A percentile compares a stretch with the other conserved stretches of the same genome.
Evolutionary conservation across 2,888 invertebrate species (phyloP).

Genomic region (Lamproptera curius): DNA sequence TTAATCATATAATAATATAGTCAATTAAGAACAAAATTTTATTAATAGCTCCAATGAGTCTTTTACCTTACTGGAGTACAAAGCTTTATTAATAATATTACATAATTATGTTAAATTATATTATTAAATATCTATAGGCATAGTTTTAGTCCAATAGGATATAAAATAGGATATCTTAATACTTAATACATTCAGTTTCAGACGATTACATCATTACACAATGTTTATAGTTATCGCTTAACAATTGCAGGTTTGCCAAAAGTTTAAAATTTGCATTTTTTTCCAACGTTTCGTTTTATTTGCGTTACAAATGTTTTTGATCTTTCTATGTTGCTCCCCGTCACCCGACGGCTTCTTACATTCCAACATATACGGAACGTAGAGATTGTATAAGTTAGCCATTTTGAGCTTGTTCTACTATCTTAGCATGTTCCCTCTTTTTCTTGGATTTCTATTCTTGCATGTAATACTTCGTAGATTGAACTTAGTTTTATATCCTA

Average conservation of each 20-base stretch:
- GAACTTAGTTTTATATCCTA: constrained; percentile 8
- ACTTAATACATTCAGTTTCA: constrained; percentile 30
- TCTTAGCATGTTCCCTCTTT: constrained; percentile 41
- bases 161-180: constrained; percentile 35
- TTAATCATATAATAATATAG: no score
- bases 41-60: constrained; percentile 23
- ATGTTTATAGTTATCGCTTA: constrained; percentile 56
- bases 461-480: constrained; percentile 15
- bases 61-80: no score
- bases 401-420: constrained; percentile 31
- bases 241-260: constrained; percentile 78
- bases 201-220: constrained; percentile 32
- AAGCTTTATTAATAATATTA: no score
- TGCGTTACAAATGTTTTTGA: constrained; percentile 36
- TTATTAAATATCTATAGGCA: constrained; percentile 23
- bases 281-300: constrained; percentile 57
- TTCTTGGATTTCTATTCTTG: constrained; percentile 22
- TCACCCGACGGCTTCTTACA: constrained; percentile 39
- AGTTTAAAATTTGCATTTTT: constrained; percentile 77
- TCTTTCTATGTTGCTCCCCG: constrained; percentile 42
- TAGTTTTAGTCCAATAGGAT: constrained; percentile 44
- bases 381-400: constrained; percentile 16
- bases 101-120: no score
- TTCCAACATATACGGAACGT: constrained; percentile 21
- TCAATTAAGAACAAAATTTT: no score